Evolutionary conservation across 2,797 vertebrate species (phyloP), one percentile per base, ranked within the genome.

Genomic region (Manis crassicaudata): DNA sequence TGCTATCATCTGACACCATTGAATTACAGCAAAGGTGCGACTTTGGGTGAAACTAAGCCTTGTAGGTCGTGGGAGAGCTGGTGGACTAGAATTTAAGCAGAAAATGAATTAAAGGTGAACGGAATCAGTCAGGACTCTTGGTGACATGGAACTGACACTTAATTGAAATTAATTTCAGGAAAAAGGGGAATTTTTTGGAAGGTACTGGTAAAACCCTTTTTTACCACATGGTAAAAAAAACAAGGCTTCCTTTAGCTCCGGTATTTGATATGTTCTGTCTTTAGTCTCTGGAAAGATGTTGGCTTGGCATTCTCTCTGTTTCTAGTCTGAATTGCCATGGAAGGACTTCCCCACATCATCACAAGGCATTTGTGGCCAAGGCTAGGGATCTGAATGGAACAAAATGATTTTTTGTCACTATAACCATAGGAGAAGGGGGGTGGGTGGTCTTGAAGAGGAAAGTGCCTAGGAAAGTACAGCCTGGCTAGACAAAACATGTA

Each of bases 161-260:
- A 68, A 2, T 23, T 94, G 73, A 84, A 83, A 77, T 90, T 73
- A 73, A 89, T 83, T 94, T 93, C 50, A 77, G 50, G 14, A 13
- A n/a, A 73, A 40, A 29, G n/a, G 25, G 40, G 35, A 73, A 37
- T 67, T 65, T 72, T 18, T 68, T 54, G n/a, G 35, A 73, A 85
- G 63, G 14, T 16, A 20, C 35, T 97, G 35, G 3, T 60, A 20
- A 40, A 40, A 40, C 37, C 37, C 5, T 40, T 40, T 40, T 40
- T 40, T 40, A 60, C 50, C 58, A n/a, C 32, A 4, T 65, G 62
- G 79, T 54, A 6, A 54, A 79, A 25, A 67, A 65, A 77, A 40
- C 9, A 62, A 9, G 6, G 23, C 43, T 73, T 63, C 56, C 35
- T 63, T 83, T 46, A 37, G 72, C 56, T 68, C 20, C 27, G 17